These are phyloP conservation scores for Gorilla gorilla DNA, from an alignment of 2,113 vertebrate species.

Conservation along the genomic window DNA sequence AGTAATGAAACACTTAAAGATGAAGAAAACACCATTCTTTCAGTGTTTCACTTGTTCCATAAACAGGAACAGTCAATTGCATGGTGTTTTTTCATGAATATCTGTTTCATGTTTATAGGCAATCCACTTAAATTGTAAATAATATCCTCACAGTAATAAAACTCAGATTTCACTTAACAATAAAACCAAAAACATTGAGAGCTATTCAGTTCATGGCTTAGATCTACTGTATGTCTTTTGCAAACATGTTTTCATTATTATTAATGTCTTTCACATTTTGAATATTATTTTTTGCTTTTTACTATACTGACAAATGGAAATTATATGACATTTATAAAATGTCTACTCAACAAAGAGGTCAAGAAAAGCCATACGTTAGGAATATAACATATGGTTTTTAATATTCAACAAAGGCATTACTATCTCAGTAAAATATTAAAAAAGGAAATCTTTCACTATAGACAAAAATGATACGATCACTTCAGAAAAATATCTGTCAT, in stretches of 20 bases:
- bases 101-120: background rate
- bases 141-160: background rate
- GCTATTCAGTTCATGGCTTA: background rate
- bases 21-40: background rate
- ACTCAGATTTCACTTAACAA: background rate
- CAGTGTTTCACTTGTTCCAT: background rate
- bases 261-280: background rate
- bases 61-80: background rate
- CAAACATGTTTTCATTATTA: background rate
- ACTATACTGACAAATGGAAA: background rate
- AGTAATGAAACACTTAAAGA: background rate
- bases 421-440: conserved; percentile 33
- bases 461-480: background rate
- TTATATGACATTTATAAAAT: background rate
- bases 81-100: background rate
- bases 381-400: background rate
- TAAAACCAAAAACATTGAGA: background rate
- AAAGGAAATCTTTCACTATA: background rate
- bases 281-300: conserved; percentile 28
- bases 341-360: background rate
- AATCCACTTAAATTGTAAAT: background rate
- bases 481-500: background rate
- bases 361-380: background rate
- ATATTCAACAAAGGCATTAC: background rate
- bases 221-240: background rate